Percentiles rank a stretch among this genome's conserved stretches.
Evolutionary conservation across 2,888 invertebrate genomes (phyloP).

Genomic region (Meloe dianella): DNA sequence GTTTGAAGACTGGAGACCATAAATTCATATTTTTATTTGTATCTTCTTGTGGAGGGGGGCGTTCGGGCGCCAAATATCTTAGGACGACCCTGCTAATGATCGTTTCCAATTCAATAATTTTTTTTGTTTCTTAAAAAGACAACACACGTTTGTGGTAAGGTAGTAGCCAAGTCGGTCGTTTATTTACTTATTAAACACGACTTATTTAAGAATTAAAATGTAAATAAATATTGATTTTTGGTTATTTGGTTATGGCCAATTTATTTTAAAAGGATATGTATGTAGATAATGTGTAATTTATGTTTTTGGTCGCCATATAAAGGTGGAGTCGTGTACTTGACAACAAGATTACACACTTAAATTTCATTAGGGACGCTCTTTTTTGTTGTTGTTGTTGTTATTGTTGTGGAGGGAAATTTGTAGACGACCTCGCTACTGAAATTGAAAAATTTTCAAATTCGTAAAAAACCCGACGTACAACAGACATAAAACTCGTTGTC

Average conservation of each 20-base stretch:
- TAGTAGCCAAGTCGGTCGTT: not conserved
- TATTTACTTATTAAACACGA: not conserved
- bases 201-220: not conserved
- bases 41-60: too few relatives aligned
- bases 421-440: conserved; percentile 9
- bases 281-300: not conserved
- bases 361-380: not conserved
- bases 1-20: too few relatives aligned
- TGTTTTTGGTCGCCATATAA: not conserved
- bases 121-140: too few relatives aligned
- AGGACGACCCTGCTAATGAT: too few relatives aligned
- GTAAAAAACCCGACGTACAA: not conserved
- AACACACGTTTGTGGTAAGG: too few relatives aligned
- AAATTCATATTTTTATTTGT: too few relatives aligned
- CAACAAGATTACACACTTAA: conserved; percentile 9
- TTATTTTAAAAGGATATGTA: conserved; percentile 3
- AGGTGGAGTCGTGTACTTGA: conserved; percentile 9
- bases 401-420: not conserved
- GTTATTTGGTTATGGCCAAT: conserved; percentile 6
- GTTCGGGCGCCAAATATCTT: too few relatives aligned
- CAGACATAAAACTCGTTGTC: too few relatives aligned
- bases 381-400: not conserved
- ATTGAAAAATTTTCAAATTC: not conserved
- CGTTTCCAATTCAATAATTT: too few relatives aligned
- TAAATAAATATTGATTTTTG: conserved; percentile 2